Conservation (phyloP, 2,113 vertebrate species). For the Gymnogyps californianus region DNA sequence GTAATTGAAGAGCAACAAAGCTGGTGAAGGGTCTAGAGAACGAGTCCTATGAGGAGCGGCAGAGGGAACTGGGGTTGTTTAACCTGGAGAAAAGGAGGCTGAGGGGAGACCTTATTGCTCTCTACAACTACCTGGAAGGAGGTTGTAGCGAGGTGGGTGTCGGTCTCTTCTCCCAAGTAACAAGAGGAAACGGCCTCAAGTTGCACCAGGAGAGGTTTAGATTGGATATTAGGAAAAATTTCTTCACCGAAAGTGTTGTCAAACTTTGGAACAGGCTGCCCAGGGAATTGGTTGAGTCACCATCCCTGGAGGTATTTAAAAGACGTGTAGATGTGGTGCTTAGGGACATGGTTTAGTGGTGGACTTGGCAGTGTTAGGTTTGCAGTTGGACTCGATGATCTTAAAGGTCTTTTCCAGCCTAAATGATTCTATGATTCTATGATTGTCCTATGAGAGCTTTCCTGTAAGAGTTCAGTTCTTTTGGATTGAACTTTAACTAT, state of each 20-base stretch:
- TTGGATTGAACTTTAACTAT: neutral
- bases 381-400: neutral
- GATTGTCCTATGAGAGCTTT: neutral
- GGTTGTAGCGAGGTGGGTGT: no score
- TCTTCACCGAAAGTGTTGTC: neutral
- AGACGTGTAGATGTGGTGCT: fast-evolving
- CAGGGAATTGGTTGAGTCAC: neutral
- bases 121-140: no score
- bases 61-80: neutral
- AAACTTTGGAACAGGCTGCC: neutral
- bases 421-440: neutral
- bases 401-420: neutral
- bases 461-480: neutral
- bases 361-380: neutral
- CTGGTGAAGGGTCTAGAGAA: neutral
- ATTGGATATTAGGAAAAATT: no score
- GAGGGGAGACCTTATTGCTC: no score
- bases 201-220: no score
- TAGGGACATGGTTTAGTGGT: fast-evolving
- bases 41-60: fast-evolving
- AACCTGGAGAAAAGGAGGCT: no score
- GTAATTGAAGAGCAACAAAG: neutral
- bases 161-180: no score
- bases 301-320: neutral
- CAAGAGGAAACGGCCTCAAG: no score